These are phyloP conservation scores for Cyanistes caeruleus DNA, from an alignment of 2,113 vertebrate species.

Conservation along the genomic window DNA sequence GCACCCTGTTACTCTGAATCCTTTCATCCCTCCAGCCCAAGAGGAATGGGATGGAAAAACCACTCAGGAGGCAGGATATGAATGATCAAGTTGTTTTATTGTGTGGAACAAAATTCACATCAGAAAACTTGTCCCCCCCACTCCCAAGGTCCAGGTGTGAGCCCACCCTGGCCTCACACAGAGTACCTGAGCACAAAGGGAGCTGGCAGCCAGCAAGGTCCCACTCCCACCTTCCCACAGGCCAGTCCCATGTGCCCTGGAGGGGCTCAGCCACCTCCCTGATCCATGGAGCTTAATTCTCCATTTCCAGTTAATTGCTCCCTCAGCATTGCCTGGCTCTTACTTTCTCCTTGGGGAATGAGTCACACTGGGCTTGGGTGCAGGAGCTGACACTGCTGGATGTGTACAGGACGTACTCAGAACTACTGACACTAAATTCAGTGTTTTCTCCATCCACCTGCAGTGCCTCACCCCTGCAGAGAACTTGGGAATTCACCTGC, in stretches of 20 bases:
- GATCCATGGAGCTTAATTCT: not conserved
- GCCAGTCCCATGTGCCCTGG: not conserved
- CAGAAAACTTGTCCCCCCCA: not conserved
- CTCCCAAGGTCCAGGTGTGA: rapidly evolving
- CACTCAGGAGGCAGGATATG: rapidly evolving
- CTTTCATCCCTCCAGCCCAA: rapidly evolving
- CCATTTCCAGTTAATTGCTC: not conserved
- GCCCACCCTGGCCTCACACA: rapidly evolving
- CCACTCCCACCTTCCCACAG: rapidly evolving
- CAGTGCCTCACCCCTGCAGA: not conserved
- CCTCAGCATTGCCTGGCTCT: not conserved
- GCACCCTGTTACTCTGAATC: not conserved
- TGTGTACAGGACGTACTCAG: rapidly evolving
- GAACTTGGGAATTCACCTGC: not conserved
- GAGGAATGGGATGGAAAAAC: not conserved
- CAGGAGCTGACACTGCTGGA: rapidly evolving
- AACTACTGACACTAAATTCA: rapidly evolving
- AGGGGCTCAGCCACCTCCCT: not conserved
- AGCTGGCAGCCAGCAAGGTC: rapidly evolving
- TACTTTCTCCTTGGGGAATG: rapidly evolving
- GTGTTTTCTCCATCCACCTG: too few relatives aligned
- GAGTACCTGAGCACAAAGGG: not conserved
- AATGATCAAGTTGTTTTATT: not conserved
- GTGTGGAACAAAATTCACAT: not conserved
- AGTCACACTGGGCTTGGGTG: not conserved